These are phyloP conservation scores for Heliocidaris tuberculata DNA, from an alignment of 35 echinoderm and acorn worm species.

Conservation along the genomic window DNA sequence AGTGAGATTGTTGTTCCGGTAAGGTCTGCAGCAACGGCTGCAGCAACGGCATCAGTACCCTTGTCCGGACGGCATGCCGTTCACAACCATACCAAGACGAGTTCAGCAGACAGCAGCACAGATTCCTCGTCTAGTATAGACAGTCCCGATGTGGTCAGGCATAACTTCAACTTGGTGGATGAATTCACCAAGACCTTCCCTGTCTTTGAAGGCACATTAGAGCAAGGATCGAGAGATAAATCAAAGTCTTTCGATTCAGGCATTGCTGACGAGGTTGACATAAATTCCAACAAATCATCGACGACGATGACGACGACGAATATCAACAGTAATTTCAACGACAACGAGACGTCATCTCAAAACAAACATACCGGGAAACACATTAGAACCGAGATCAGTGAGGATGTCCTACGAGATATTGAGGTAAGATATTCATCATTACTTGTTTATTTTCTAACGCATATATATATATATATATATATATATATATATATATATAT, in stretches of 20 bases:
- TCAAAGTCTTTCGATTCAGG: constrained; percentile 38
- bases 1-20: background rate
- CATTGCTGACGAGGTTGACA: constrained; percentile 18
- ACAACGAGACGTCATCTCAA: background rate
- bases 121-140: constrained; percentile 39
- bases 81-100: background rate
- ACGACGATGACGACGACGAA: background rate
- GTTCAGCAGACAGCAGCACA: background rate
- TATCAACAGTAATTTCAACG: background rate
- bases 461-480: too few species aligned
- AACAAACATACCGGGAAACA: background rate
- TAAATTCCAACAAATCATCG: constrained; percentile 28
- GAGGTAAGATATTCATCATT: background rate
- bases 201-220: background rate
- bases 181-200: background rate
- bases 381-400: constrained; percentile 39
- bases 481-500: too few species aligned
- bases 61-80: background rate
- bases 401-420: constrained; percentile 28
- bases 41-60: background rate
- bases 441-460: background rate
- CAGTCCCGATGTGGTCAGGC: constrained; percentile 20
- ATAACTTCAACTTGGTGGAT: background rate
- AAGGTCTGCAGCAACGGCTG: background rate
- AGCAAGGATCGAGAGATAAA: background rate